Base-by-base conservation (phyloP, 1,140 invertebrate genomes). In the Aphelenchoides fujianensis region DNA sequence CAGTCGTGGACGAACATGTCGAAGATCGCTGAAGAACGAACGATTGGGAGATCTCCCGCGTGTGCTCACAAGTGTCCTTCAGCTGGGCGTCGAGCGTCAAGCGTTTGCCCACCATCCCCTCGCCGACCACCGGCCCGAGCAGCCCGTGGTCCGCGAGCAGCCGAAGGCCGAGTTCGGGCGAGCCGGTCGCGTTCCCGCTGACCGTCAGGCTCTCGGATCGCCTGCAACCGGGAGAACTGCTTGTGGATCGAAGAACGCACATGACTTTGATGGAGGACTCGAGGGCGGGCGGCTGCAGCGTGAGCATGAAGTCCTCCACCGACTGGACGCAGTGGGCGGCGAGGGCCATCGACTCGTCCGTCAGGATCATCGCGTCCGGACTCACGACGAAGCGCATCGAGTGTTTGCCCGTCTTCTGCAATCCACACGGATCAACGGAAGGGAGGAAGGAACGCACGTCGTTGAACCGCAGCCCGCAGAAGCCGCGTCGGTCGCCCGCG, bases 1-100 rank as follows among this genome's bases (percentile, higher is more conserved):
- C 71, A 73, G 37, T 73, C 74, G 34, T 73, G 71, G 1, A 73
- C 75, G 55, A 73, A 76, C 67, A 73, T 64, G 34, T 73, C 71
- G 74, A 72, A 73, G 30, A 77, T 77, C 12, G 73, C 71, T 69
- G 3, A 35, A 71, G 16, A 74, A 1, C 19, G 32, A 73, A 71
- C n/a, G 53, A 1, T 2, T 66, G 1, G 53, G 2, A 48, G 41
- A 12, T 48, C 41, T 48, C 5, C 34, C 19, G 28, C 7, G 7
- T 59, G 7, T 23, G 5, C 71, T 78, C 41, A 77, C 71, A 75
- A 64, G 73, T 77, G 32, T 77, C 74, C 37, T 73, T 52, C 55
- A 73, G 41, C 30, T 35, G 19, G 35, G 52, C 71, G 41, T 73
- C 71, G 53, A 73, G 32, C 1, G 71, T 73, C 7, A 73, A 36